These are phyloP conservation scores for Antheraea pernyi DNA, from an alignment of 1,140 invertebrate genomes.

Conservation along the genomic window DNA sequence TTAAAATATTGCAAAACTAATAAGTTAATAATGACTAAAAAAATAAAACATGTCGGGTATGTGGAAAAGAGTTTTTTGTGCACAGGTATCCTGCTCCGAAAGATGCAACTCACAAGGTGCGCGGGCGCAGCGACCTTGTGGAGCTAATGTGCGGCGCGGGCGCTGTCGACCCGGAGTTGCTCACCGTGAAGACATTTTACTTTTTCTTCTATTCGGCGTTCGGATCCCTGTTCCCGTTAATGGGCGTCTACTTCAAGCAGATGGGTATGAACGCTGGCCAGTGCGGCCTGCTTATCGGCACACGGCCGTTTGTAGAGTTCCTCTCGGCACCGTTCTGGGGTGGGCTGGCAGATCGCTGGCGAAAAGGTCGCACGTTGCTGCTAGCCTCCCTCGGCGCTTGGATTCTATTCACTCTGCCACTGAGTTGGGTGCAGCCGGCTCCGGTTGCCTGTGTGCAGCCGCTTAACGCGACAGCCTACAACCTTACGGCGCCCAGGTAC, in stretches of 20 bases:
- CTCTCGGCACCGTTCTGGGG: constrained; percentile 99
- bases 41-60: no score
- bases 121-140: constrained; percentile 90
- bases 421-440: constrained; percentile 96
- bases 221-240: constrained; percentile 97
- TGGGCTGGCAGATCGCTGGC: constrained; percentile 93
- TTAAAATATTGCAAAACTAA: no score
- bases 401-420: constrained; percentile 97
- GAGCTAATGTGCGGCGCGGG: constrained; percentile 89
- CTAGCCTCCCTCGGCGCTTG: constrained; percentile 95
- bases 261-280: constrained; percentile 98
- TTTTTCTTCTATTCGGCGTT: constrained; percentile 99
- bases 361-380: constrained; percentile 92
- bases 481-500: constrained; percentile 76
- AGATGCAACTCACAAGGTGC: constrained; percentile 93
- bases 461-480: constrained; percentile 85
- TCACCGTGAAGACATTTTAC: constrained; percentile 98
- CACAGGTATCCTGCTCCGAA: constrained; percentile 88
- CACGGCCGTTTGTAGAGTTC: constrained; percentile 98
- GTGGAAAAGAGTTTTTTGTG: background rate
- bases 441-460: constrained; percentile 91
- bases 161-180: constrained; percentile 91
- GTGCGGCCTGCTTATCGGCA: constrained; percentile 94
- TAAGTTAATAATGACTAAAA: no score
- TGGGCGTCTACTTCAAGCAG: constrained; percentile 99